These are phyloP conservation scores for Nasonia oneida DNA, from an alignment of 2,888 invertebrate species.

Conservation along the genomic window DNA sequence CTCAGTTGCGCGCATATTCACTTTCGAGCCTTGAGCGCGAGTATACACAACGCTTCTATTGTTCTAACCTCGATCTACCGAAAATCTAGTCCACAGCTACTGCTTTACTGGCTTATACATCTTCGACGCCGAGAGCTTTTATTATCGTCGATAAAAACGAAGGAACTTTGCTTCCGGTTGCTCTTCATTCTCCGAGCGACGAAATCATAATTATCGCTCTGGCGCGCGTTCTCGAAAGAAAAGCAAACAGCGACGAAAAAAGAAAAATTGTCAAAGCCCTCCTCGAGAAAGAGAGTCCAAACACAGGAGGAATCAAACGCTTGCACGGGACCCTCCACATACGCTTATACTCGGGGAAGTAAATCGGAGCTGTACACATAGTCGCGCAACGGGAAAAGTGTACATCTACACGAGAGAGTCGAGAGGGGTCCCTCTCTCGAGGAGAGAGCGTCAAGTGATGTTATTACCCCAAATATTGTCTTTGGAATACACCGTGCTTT, in stretches of 20 bases:
- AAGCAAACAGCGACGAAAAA: slow-evolving; percentile 1
- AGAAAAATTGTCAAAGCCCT: slow-evolving; percentile 30
- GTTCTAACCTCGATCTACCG: slow-evolving; percentile 51
- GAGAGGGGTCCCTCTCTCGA: background rate
- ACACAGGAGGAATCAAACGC: slow-evolving; percentile 12
- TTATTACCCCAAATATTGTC: slow-evolving; percentile 60
- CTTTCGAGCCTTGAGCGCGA: slow-evolving; percentile 26
- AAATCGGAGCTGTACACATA: slow-evolving; percentile 36
- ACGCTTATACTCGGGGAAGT: slow-evolving; percentile 20
- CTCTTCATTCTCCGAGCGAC: background rate
- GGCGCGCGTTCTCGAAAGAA: background rate
- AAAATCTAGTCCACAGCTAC: slow-evolving; percentile 31
- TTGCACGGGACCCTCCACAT: background rate
- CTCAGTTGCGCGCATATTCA: background rate
- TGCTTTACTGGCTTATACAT: background rate
- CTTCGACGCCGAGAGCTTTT: background rate
- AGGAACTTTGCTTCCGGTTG: background rate
- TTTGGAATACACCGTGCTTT: background rate
- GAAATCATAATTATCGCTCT: slow-evolving; percentile 20
- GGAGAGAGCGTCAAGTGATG: slow-evolving; percentile 38
- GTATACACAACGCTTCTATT: slow-evolving; percentile 32
- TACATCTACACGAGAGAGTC: slow-evolving; percentile 1
- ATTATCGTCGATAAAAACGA: background rate
- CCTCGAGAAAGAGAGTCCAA: background rate
- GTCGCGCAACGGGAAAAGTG: slow-evolving; percentile 4